Conservation (phyloP, 1,140 invertebrate species). For the Lepidurus apus region DNA sequence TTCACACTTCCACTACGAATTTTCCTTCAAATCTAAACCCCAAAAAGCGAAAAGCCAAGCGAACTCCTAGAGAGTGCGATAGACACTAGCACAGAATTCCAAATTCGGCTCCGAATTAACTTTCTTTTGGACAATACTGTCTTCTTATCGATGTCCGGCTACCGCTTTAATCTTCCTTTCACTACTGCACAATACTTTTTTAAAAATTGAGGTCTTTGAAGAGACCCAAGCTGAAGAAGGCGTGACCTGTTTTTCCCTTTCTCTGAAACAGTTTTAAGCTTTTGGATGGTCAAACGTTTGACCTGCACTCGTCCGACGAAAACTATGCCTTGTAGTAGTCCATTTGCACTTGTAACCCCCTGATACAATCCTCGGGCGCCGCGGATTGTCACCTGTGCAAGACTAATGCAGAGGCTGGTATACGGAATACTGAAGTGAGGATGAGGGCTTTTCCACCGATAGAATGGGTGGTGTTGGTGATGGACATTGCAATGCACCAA, state of each 20-base stretch:
- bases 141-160: background rate
- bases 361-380: too few species aligned
- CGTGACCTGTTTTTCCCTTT: slow-evolving; percentile 13
- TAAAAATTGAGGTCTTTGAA: background rate
- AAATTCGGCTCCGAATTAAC: background rate
- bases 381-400: background rate
- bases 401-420: background rate
- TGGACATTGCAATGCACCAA: slow-evolving; percentile 1
- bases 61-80: background rate
- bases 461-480: background rate
- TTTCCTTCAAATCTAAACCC: background rate
- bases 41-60: background rate
- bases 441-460: slow-evolving; percentile 4
- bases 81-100: background rate
- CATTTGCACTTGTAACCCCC: background rate
- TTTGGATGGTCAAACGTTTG: background rate
- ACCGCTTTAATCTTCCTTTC: slow-evolving; percentile 1
- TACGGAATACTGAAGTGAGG: background rate
- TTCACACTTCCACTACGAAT: background rate
- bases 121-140: background rate
- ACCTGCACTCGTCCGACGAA: background rate
- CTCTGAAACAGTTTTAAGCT: background rate
- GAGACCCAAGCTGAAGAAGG: background rate
- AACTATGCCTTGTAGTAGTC: background rate
- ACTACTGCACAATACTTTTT: slow-evolving; percentile 11